Evolutionary conservation across 2,113 vertebrate species (phyloP).

Genomic region (Anolis sagrei): DNA sequence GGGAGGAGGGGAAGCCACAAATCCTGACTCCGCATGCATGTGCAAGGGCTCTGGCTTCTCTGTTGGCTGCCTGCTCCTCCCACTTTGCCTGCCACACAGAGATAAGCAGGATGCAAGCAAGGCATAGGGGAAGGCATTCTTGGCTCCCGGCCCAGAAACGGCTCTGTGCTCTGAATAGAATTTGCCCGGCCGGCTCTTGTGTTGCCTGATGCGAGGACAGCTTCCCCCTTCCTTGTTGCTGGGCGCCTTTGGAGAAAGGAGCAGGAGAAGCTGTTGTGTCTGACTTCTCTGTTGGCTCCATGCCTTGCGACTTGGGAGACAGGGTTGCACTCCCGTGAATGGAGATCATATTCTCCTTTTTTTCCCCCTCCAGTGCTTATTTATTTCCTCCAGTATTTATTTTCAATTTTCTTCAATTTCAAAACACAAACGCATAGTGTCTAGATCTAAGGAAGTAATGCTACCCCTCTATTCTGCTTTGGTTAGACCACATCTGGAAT

Average conservation of each 20-base stretch:
- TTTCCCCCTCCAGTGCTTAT: neutral
- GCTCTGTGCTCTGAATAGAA: neutral
- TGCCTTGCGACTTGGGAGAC: neutral
- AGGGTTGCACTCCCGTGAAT: neutral
- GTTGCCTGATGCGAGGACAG: neutral
- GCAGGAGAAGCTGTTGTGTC: constrained; percentile 1
- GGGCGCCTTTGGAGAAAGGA: constrained; percentile 9
- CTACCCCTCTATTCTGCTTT: too few relatives aligned
- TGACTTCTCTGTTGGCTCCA: neutral
- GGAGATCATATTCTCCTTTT: too few relatives aligned
- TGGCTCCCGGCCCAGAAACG: constrained; percentile 44
- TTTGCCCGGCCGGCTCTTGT: neutral
- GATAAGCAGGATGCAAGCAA: constrained; percentile 51
- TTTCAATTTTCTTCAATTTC: too few relatives aligned
- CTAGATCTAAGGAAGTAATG: too few relatives aligned
- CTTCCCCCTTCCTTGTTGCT: neutral
- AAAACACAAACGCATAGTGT: too few relatives aligned
- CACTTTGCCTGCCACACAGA: constrained; percentile 27
- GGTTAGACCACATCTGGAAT: too few relatives aligned
- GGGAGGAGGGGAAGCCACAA: too few relatives aligned
- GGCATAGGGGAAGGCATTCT: constrained; percentile 19
- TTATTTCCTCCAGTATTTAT: too few relatives aligned
- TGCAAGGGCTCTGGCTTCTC: neutral
- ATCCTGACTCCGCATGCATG: neutral
- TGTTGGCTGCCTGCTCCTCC: neutral